Conservation (phyloP, 2,113 vertebrate genomes). For the Xyliphius kryptos region DNA sequence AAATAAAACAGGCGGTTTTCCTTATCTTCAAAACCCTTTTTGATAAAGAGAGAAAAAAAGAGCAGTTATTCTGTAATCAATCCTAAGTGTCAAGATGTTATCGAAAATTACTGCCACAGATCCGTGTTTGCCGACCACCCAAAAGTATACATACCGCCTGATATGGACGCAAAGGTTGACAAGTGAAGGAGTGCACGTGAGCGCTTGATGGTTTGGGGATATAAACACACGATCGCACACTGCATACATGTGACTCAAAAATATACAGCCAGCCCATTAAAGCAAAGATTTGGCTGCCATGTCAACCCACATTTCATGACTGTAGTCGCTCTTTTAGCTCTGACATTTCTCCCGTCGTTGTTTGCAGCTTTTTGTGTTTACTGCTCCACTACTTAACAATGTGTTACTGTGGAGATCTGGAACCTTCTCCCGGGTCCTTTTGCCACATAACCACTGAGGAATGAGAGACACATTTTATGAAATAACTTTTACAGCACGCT, state of each 20-base stretch:
- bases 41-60: slow-evolving; percentile 25
- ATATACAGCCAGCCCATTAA: slow-evolving; percentile 20
- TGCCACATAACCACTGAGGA: slow-evolving; percentile 49
- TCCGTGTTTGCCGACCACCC: slow-evolving; percentile 26
- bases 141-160: background rate
- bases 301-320: slow-evolving; percentile 31
- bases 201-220: slow-evolving; percentile 8
- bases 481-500: slow-evolving; percentile 53
- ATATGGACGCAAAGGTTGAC: slow-evolving; percentile 23
- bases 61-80: slow-evolving; percentile 20
- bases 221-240: slow-evolving; percentile 6
- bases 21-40: background rate
- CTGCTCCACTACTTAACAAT: slow-evolving; percentile 50
- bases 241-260: slow-evolving; percentile 17
- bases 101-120: slow-evolving; percentile 30
- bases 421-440: slow-evolving; percentile 41
- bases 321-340: slow-evolving; percentile 14
- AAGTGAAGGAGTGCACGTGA: slow-evolving; percentile 4
- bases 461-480: slow-evolving; percentile 47
- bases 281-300: slow-evolving; percentile 27
- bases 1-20: slow-evolving; percentile 12
- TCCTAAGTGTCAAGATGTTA: slow-evolving; percentile 14
- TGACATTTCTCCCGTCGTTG: slow-evolving; percentile 39
- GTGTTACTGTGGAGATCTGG: slow-evolving; percentile 43
- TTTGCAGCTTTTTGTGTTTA: slow-evolving; percentile 42